Conservation (phyloP, 2,797 vertebrate genomes). For the Argyrosomus regius region DNA sequence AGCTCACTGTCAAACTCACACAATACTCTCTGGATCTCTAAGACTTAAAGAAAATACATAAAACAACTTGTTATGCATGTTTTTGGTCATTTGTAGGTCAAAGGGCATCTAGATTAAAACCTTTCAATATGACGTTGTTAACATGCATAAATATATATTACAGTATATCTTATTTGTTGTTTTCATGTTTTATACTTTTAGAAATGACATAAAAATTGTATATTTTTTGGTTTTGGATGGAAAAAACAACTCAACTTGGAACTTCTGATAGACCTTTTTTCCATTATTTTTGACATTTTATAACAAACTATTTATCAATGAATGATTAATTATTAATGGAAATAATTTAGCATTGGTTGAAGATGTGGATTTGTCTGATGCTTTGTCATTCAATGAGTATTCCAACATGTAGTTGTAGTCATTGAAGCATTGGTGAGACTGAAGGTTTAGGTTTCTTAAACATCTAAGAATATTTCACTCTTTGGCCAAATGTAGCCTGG, state of each 20-base stretch:
- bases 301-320: neutral
- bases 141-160: neutral
- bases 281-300: neutral
- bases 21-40: neutral
- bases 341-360: neutral
- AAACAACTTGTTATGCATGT: neutral
- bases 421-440: neutral
- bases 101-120: too few relatives aligned
- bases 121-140: too few relatives aligned
- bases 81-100: neutral
- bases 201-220: neutral
- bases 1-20: neutral
- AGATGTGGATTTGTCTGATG: neutral
- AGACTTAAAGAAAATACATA: neutral
- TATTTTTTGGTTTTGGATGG: neutral
- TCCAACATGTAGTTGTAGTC: neutral
- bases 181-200: neutral
- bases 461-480: neutral
- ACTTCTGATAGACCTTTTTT: neutral
- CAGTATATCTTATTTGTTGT: neutral
- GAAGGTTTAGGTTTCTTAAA: neutral
- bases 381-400: neutral
- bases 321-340: neutral
- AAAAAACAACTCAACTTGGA: neutral
- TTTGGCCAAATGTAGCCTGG: neutral